Conservation (phyloP, 2,113 vertebrate genomes). For the Phaetusa simplex region DNA sequence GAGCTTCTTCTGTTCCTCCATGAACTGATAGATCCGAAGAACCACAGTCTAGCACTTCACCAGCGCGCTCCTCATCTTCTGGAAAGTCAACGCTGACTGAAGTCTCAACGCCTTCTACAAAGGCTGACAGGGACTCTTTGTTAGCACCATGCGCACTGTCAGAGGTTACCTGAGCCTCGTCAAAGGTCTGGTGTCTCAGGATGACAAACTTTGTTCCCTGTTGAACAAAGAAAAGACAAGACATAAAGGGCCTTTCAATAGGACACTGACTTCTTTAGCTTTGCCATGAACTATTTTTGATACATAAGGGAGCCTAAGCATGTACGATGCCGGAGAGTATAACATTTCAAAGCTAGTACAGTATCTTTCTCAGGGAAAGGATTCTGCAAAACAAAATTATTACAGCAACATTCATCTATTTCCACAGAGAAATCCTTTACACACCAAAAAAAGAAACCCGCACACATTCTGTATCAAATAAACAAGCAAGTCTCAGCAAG, state of each 20-base stretch:
- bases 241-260: slow-evolving; percentile 8
- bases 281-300: not conserved
- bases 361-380: not conserved
- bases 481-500: slow-evolving; percentile 29
- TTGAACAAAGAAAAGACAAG: slow-evolving; percentile 36
- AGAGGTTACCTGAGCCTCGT: slow-evolving; percentile 23
- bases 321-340: not conserved
- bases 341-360: not conserved
- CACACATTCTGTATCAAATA: not conserved
- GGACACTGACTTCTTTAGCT: not conserved
- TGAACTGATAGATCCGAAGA: slow-evolving; percentile 47
- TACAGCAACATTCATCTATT: not conserved
- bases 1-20: slow-evolving; percentile 44
- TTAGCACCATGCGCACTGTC: not conserved
- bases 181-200: slow-evolving; percentile 1
- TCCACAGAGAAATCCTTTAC: not conserved
- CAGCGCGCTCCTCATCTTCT: not conserved
- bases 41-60: slow-evolving; percentile 58
- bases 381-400: not conserved
- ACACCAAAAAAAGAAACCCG: not conserved
- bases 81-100: not conserved
- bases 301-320: not conserved
- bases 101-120: not conserved
- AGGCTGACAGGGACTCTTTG: slow-evolving; percentile 33
- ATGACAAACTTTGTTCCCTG: slow-evolving; percentile 43